phyloP scores from a whole-genome alignment of 2,797 vertebrate genomes.

The Manis javanica region DNA sequence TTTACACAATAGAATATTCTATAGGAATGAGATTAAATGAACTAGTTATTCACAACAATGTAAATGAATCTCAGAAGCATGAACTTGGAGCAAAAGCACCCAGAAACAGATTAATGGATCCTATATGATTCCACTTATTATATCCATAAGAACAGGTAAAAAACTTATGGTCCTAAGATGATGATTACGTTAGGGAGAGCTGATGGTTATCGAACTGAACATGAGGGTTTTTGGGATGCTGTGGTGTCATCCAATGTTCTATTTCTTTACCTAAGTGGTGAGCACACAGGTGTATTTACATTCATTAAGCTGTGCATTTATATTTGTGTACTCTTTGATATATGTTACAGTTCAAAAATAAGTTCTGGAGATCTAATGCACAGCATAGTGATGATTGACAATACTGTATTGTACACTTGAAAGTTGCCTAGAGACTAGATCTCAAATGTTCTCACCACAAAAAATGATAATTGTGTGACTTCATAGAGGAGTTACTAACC shows the following conservation, averaged over 20 bases:
- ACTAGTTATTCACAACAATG: not conserved
- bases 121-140: not conserved
- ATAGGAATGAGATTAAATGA: not conserved
- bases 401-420: not conserved
- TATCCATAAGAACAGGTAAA: not conserved
- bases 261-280: not conserved
- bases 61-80: not conserved
- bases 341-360: not conserved
- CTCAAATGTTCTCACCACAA: not conserved
- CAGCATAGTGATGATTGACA: not conserved
- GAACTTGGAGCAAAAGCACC: not conserved
- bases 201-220: rapidly evolving
- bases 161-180: not conserved
- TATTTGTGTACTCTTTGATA: not conserved
- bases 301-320: not conserved
- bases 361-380: not conserved
- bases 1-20: not conserved
- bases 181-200: not conserved
- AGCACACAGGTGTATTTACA: not conserved
- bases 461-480: not conserved
- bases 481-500: not conserved
- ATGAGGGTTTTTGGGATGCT: not conserved
- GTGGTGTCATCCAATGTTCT: not conserved
- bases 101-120: not conserved
- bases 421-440: not conserved